Evolutionary conservation across 2,113 vertebrate species (phyloP).

Genomic region (Stictonetta naevosa): DNA sequence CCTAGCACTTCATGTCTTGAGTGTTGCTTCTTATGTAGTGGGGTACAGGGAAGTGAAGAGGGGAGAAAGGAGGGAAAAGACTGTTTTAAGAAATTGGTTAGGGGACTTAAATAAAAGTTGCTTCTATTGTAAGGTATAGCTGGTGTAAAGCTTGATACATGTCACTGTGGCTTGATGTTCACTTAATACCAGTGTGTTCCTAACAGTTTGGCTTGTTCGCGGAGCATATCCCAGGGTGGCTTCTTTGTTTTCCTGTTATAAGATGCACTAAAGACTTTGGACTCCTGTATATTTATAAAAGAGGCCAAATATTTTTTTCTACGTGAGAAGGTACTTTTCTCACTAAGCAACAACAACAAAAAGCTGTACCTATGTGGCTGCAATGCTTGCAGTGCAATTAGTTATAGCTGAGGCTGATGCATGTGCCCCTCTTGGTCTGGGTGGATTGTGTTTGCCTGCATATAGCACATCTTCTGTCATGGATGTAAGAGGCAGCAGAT

Average conservation of each 20-base stretch:
- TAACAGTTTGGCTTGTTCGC: not conserved
- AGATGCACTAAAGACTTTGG: not conserved
- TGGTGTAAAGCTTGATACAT: not conserved
- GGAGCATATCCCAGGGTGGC: not conserved
- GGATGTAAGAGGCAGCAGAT: not conserved
- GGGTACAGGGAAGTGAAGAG: not conserved
- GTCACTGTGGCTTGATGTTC: not conserved
- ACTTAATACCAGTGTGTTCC: not conserved
- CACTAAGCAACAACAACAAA: not conserved
- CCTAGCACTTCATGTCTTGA: not conserved
- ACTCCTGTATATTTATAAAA: not conserved
- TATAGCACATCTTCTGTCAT: not conserved
- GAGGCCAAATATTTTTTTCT: not conserved
- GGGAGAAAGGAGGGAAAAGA: not conserved
- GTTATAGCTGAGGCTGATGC: not conserved
- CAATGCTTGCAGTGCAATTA: not conserved
- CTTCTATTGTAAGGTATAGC: not conserved
- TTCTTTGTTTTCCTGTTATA: not conserved
- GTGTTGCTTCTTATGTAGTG: not conserved
- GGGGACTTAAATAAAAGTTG: not conserved
- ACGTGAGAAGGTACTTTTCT: not conserved
- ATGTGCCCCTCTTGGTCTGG: not conserved
- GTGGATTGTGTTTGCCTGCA: not conserved
- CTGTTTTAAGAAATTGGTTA: not conserved
- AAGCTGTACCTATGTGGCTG: not conserved